Evolutionary conservation across 2,797 vertebrate species (phyloP), one percentile per base, ranked within the genome.

Genomic region (Rhabdophis nuchalis): DNA sequence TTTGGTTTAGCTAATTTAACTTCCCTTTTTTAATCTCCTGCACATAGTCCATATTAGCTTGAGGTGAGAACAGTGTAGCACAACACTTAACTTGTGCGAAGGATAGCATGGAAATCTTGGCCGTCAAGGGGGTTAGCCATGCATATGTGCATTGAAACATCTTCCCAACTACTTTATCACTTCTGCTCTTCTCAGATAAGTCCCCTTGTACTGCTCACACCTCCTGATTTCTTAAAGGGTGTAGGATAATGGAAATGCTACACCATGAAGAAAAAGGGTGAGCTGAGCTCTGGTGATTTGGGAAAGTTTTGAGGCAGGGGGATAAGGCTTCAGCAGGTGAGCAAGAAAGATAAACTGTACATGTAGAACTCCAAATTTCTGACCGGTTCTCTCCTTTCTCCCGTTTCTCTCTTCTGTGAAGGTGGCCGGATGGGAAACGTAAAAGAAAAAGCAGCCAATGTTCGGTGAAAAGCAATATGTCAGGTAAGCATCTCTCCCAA

Each of bases 391-490:
- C 93, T 12, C 50, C 57, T 94, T 54, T 86, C 68, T 52, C 93
- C 18, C 50, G 50, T 94, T 54, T 86, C 92, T 88, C 68, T 46
- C 25, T 92, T 41, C 92, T 95, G 93, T 91, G 93, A 97, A 99
- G 99, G 98, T 99, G 99, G 98, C 99, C 98, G 98, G 98, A 99
- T 99, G 99, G 99, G 96, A 99, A 99, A 97, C 98, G 99, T 98
- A 99, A 99, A 98, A 99, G 99, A 98, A 99, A 99, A 98, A 99
- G 98, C 98, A 99, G 99, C 98, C 98, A 99, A 98, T 99, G 99
- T 99, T 98, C 99, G 97, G 98, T 99, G 98, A 99, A 99, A 98
- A 98, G 97, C 97, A 98, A 98, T 97, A 99, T 99, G 99, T 99
- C 99, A 98, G 99, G 99, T 99, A 95, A 27, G 77, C 41, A 54